These are phyloP conservation scores for Pycnonotus jocosus DNA, from an alignment of 2,113 vertebrate genomes.

Conservation along the genomic window DNA sequence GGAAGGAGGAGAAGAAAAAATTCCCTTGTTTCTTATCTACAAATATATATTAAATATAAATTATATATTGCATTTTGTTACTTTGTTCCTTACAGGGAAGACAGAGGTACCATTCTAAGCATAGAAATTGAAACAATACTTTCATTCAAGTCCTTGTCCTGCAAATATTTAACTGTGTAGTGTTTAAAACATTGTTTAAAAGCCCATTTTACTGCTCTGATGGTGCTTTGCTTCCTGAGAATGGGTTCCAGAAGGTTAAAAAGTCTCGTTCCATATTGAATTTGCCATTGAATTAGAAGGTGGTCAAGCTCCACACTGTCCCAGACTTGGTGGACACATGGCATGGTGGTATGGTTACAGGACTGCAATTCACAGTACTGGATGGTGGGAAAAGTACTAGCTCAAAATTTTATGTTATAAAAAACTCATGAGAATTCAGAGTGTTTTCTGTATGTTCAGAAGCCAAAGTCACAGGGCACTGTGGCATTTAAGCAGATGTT, in stretches of 20 bases:
- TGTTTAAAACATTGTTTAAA: neutral
- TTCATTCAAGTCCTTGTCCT: neutral
- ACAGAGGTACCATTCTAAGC: neutral
- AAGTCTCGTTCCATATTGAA: neutral
- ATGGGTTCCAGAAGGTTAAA: neutral
- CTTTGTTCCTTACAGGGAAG: neutral
- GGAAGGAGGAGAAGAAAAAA: neutral
- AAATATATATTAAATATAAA: neutral
- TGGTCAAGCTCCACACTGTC: neutral
- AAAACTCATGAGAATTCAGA: neutral
- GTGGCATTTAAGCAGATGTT: neutral
- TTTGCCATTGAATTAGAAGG: neutral
- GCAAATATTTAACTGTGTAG: neutral
- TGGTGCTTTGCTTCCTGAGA: neutral
- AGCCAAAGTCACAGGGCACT: neutral
- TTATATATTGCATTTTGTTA: neutral
- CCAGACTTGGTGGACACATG: accelerated
- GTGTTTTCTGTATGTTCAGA: neutral
- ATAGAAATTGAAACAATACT: neutral
- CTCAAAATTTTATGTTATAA: neutral
- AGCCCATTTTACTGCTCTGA: neutral
- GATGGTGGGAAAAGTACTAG: neutral
- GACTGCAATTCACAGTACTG: neutral
- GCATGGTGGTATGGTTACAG: neutral
- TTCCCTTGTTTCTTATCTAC: neutral